Base-by-base conservation (phyloP, 2,888 invertebrate genomes). In the Eucera pruinosa region DNA sequence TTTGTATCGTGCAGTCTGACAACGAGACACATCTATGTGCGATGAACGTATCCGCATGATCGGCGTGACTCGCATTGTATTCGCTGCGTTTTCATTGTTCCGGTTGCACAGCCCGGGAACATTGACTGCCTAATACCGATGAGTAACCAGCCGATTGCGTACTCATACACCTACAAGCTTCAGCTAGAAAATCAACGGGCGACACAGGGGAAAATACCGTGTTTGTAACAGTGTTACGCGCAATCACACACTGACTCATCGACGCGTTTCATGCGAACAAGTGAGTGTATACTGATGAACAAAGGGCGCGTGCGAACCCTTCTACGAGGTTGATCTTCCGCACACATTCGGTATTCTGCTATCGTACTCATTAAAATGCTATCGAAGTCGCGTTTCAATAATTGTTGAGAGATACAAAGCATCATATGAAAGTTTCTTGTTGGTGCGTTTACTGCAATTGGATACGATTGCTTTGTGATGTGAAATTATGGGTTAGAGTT, bases 31-130 rank as follows among this genome's bases (percentile, higher is more conserved):
- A 39, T 65, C 48, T 58, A 52, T 52, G 75, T 20, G 64, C 60
- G 54, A 52, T 41, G 41, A 33, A 67, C 65, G 73, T 77, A 64
- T 80, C 71, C 69, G 70, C 78, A 62, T 61, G 83, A 81, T 71
- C 77, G 67, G 55, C 81, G 86, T 81, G 84, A 81, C 83, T 80
- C 64, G 83, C 85, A 86, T 83, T 64, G 78, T 76, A 76, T 18
- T 68, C 77, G 65, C 50, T 36, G 55, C 58, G 61, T 72, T 60
- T 66, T 80, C 77, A 83, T 86, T 85, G 84, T 85, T 81, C 79
- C 77, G 72, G 62, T 67, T 67, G 74, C 76, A 66, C 77, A 73
- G 73, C 66, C 50, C 74, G 50, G 57, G 76, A 76, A 80, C 75
- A 78, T 66, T 71, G 36, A 36, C 58, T 45, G 69, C 23, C 60